Conservation (phyloP, 2,888 invertebrate genomes). For the Parnassius apollo region DNA sequence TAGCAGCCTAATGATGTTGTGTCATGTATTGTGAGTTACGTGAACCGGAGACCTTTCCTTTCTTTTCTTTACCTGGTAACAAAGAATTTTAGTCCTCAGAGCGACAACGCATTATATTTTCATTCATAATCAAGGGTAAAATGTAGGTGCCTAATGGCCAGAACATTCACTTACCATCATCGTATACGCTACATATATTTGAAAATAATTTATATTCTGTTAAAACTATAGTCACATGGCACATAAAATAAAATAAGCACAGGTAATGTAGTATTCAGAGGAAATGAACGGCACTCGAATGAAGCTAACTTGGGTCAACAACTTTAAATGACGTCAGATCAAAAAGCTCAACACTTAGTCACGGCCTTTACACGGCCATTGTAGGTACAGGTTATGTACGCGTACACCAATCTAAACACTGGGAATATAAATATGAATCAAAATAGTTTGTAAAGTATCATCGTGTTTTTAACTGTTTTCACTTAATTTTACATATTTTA, state of each 20-base stretch:
- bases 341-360: constrained; percentile 41
- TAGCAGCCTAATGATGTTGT: too few species aligned
- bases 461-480: constrained; percentile 14
- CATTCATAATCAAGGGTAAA: too few species aligned
- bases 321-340: constrained; percentile 52
- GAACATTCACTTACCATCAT: too few species aligned
- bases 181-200: constrained; percentile 8
- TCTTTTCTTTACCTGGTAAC: too few species aligned
- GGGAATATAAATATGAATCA: constrained; percentile 28
- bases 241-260: constrained; percentile 19
- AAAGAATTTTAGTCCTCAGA: too few species aligned
- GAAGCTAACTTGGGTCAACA: constrained; percentile 48
- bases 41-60: too few species aligned
- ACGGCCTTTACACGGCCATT: constrained; percentile 33
- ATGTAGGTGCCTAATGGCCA: too few species aligned
- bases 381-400: constrained; percentile 28
- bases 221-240: constrained; percentile 24
- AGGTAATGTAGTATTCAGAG: constrained; percentile 14
- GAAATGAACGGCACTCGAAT: constrained; percentile 29
- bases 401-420: constrained; percentile 24
- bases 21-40: too few species aligned
- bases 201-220: constrained; percentile 21
- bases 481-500: not conserved
- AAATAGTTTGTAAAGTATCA: constrained; percentile 30
- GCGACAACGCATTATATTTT: too few species aligned